Percentiles rank a stretch among this genome's conserved stretches.
Evolutionary conservation across 2,888 invertebrate species (phyloP).

Genomic region (Steromphala cineraria): DNA sequence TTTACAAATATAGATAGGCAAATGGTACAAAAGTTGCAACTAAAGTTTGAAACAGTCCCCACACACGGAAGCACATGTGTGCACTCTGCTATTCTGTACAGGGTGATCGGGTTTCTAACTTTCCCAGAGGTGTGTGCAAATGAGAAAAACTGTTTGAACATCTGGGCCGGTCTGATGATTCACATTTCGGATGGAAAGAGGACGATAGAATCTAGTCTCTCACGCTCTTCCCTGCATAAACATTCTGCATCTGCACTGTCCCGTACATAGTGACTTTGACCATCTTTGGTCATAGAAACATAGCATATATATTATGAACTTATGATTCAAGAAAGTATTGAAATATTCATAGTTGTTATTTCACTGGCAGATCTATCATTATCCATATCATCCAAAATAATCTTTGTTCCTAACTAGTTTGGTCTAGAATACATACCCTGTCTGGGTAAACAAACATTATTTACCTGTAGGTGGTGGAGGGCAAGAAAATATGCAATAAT

Average conservation of each 20-base stretch:
- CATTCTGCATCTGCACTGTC: background rate
- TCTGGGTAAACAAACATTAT: too few relatives aligned
- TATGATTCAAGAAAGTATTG: too few relatives aligned
- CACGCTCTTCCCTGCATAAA: background rate
- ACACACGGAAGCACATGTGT: constrained; percentile 3
- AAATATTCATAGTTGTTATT: too few relatives aligned
- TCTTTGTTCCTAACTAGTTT: too few relatives aligned
- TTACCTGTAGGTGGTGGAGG: too few relatives aligned
- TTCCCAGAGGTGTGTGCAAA: constrained; percentile 1
- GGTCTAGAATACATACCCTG: too few relatives aligned
- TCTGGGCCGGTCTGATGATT: background rate
- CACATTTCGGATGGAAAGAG: background rate
- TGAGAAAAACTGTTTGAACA: background rate
- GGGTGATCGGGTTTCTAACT: background rate
- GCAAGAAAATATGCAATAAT: too few relatives aligned
- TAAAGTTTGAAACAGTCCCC: background rate
- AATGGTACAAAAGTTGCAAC: too few relatives aligned
- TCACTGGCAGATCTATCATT: too few relatives aligned
- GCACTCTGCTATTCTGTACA: background rate
- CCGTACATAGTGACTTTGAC: background rate
- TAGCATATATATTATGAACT: too few relatives aligned
- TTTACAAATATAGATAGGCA: too few relatives aligned
- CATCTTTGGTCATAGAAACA: background rate
- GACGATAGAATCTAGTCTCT: background rate
- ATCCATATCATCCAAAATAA: too few relatives aligned